Conservation (phyloP, 2,113 vertebrate species). For the Ammodramus savannarum region DNA sequence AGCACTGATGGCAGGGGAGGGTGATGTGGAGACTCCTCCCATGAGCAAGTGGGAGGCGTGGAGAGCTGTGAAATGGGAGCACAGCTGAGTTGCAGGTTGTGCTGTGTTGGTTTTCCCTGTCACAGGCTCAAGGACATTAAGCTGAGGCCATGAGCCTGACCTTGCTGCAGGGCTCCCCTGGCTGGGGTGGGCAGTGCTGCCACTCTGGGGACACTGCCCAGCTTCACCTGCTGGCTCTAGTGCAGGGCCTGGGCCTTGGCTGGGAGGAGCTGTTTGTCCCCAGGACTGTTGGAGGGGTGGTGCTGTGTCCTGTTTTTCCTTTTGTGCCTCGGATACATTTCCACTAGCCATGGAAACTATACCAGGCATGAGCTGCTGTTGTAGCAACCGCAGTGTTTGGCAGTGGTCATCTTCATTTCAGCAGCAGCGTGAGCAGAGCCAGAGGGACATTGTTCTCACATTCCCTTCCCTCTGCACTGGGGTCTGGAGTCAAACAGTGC, state of each 20-base stretch:
- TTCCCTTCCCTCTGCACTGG: not conserved
- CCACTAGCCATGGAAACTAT: conserved; percentile 15
- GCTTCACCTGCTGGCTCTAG: not conserved
- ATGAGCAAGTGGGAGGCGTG: not conserved
- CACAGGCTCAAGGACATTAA: not conserved
- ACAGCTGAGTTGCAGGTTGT: not conserved
- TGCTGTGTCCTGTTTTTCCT: not conserved
- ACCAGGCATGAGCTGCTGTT: conserved; percentile 34
- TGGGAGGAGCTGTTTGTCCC: not conserved
- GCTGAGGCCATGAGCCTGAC: not conserved
- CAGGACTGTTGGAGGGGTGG: not conserved
- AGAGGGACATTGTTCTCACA: not conserved
- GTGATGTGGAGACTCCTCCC: not conserved
- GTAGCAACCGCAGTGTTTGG: conserved; percentile 41
- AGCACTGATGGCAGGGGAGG: not conserved
- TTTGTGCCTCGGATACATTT: not conserved
- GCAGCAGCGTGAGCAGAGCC: not conserved
- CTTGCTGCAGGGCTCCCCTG: not conserved
- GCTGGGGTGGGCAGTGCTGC: fast-evolving
- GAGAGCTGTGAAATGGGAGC: not conserved
- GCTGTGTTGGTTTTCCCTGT: not conserved
- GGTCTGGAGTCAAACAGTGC: not conserved
- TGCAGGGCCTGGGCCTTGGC: not conserved
- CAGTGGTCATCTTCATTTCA: not conserved
- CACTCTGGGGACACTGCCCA: not conserved